Evolutionary conservation across 2,888 invertebrate species (phyloP), one percentile per base, ranked within the genome.

Genomic region (Leptinotarsa tumamoca): DNA sequence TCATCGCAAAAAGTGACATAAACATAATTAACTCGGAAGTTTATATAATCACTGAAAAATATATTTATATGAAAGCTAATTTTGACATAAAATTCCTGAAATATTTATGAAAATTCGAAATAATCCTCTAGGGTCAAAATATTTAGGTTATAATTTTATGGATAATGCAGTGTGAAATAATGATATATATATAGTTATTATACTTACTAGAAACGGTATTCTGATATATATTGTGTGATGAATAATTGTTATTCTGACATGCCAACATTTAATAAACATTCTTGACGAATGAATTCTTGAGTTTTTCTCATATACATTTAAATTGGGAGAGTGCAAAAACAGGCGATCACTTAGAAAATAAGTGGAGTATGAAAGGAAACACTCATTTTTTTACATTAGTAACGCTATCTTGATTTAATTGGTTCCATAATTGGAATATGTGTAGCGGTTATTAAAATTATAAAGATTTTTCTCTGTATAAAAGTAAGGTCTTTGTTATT

Each of bases 361-460:
- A 81, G 74, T 75, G 77, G 81, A 81, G 79, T 81, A 79, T 75
- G 79, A 80, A 80, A 74, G 66, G 67, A 71, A 69, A 63, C 56
- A 17, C n/a, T 72, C 21, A 61, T 56, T 70, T 69, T 76, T 67
- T 70, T 33, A 18, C 21, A 72, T 75, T 75, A 68, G 73, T 73
- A 68, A 73, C 71, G 75, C 73, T 71, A 71, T 67, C 68, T 66
- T 76, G 68, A 66, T 70, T 69, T 68, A 49, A 63, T 33, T 68
- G 43, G 52, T 49, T 68, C 43, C 17, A 49, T 56, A 49, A 56
- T 52, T 68, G 49, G 4, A 58, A 56, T 56, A 23, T 21, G 52
- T 27, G 17, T 54, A 69, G 69, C 54, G 54, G 27, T 69, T 27
- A 54, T 33, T 69, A 21, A 56, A 23, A 58, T 69, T 56, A 63